Evolutionary conservation across 2,888 invertebrate species (phyloP).

Genomic region (Lasioglossum zephyrum): DNA sequence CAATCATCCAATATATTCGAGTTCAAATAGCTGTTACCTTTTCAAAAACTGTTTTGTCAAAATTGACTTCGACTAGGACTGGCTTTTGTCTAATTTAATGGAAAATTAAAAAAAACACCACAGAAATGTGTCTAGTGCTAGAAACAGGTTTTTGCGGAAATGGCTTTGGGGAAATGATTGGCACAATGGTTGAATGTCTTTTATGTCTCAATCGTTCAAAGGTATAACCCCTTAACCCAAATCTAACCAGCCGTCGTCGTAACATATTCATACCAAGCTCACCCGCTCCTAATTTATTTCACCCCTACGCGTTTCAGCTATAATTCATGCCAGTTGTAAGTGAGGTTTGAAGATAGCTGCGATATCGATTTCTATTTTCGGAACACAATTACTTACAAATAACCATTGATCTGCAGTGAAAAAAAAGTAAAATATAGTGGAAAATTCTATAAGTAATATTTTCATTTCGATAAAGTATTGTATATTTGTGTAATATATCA

Average conservation of each 20-base stretch:
- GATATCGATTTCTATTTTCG: neutral
- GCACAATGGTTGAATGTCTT: neutral
- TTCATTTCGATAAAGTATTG: neutral
- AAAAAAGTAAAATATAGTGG: neutral
- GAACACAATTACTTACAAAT: neutral
- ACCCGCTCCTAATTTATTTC: neutral
- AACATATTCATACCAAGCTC: neutral
- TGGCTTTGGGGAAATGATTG: neutral
- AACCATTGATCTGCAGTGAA: neutral
- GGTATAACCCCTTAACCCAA: conserved; percentile 2
- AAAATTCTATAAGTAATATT: neutral
- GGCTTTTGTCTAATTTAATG: neutral
- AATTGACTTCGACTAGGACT: neutral
- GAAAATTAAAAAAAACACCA: neutral
- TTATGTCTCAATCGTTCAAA: neutral
- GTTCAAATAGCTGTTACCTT: too few relatives aligned
- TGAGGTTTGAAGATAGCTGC: neutral
- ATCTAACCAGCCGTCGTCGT: neutral
- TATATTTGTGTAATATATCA: neutral
- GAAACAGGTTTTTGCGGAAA: neutral
- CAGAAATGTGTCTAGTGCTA: neutral
- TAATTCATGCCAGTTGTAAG: neutral
- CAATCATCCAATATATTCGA: too few relatives aligned
- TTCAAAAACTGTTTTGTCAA: neutral
- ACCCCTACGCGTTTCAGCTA: neutral